Evolutionary conservation across 92 coral and sea anemone species (phyloP), one percentile per base, ranked within the genome.

Genomic region (Palythoa grandis): DNA sequence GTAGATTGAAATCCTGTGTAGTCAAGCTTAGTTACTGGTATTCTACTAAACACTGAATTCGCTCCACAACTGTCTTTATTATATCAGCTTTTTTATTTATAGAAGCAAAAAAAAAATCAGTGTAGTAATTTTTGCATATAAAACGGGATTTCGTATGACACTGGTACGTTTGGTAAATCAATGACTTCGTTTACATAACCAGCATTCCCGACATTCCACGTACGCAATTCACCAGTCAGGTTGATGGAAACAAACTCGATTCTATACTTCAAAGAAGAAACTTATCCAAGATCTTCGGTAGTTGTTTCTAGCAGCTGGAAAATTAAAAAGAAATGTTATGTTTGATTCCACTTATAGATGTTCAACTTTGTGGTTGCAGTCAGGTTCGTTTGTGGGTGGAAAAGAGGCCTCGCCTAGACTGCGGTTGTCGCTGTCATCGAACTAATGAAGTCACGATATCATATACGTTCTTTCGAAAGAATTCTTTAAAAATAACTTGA

Each of bases 301-400:
- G 52, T 53, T 13, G 43, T 52, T 52, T 76, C 13, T 19, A 58
- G 47, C 53, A 53, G 66, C 37, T 14, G 13, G 61, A 57, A 54
- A 76, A 54, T n/a, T 14, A n/a, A 54, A 15, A 76, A 47, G 52
- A 76, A 52, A 11, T 48, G n/a, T 11, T 8, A 29, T 5, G 25
- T 14, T 76, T 52, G 82, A 53, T 76, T 53, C 82, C 53, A 53
- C 68, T 53, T 76, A 52, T 76, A 76, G 82, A 52, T 25, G 47
- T 25, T 11, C 7, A 37, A 11, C 11, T 25, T 76, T 76, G 82
- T 67, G 82, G 82, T 76, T 53, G 47, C 17, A 23, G 15, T 7
- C 24, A 20, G 25, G 53, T 53, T 24, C 11, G 10, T 16, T 29
- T 37, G 22, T 29, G 61, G 50, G 61, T 54, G 1, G 66, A 38